These are phyloP conservation scores for Cantharis rustica DNA, from an alignment of 2,888 invertebrate genomes.

Conservation along the genomic window DNA sequence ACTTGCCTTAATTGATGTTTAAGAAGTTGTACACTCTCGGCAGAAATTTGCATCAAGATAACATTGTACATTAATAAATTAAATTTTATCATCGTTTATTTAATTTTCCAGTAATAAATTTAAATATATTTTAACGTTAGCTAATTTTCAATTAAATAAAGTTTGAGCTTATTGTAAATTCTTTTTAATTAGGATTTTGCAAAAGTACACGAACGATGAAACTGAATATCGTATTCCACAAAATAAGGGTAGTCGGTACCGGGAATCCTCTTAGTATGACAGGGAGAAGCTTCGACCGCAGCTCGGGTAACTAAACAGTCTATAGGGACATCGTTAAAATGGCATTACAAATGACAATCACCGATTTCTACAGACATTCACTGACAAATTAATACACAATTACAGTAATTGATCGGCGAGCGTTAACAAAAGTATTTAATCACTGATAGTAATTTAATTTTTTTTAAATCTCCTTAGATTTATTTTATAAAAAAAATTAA, in stretches of 20 bases:
- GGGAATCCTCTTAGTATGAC: constrained; percentile 16
- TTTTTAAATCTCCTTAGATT: too few relatives aligned
- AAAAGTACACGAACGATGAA: neutral
- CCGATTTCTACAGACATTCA: constrained; percentile 30
- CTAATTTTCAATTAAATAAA: neutral
- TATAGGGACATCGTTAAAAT: constrained; percentile 42
- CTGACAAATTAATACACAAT: constrained; percentile 33
- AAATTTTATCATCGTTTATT: neutral
- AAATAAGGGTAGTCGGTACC: constrained; percentile 10
- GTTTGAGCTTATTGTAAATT: neutral
- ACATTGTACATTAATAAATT: neutral
- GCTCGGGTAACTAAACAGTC: constrained; percentile 33
- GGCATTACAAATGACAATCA: constrained; percentile 36
- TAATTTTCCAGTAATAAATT: neutral
- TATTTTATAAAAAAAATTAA: too few relatives aligned
- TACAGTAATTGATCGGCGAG: constrained; percentile 27
- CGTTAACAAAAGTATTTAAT: constrained; percentile 6
- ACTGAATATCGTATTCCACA: constrained; percentile 15
- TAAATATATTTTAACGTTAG: neutral
- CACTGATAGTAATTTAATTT: neutral
- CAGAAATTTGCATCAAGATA: neutral
- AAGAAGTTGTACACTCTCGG: constrained; percentile 42
- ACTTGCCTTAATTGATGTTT: constrained; percentile 52
- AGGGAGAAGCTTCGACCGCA: constrained; percentile 12
- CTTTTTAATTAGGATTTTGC: constrained; percentile 1